phyloP scores from a whole-genome alignment of 2,797 vertebrate species.

The Scolopax rusticola region DNA sequence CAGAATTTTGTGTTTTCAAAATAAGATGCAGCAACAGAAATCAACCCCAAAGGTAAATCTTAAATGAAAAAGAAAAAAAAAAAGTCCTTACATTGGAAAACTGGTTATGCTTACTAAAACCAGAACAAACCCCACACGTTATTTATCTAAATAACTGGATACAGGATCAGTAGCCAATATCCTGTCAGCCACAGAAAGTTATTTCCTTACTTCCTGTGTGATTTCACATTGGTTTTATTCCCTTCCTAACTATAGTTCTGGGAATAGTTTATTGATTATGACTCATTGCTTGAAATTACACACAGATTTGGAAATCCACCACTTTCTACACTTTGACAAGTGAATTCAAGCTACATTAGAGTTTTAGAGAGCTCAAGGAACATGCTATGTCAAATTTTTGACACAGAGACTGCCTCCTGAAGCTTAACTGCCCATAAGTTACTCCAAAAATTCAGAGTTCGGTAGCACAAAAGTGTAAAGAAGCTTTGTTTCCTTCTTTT shows the following conservation, averaged over 20 bases:
- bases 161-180: neutral
- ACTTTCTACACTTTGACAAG: slow-evolving; percentile 12
- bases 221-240: slow-evolving; percentile 34
- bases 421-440: neutral
- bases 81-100: neutral
- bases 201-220: slow-evolving; percentile 32
- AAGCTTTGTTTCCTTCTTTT: neutral
- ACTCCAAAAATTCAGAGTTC: neutral
- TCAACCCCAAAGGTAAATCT: neutral
- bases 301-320: slow-evolving; percentile 5
- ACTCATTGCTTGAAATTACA: slow-evolving; percentile 34
- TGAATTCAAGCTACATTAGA: neutral
- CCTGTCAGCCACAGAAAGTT: neutral
- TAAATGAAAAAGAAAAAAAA: neutral
- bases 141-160: neutral
- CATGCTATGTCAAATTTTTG: neutral
- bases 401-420: neutral
- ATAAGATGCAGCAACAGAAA: neutral
- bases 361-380: neutral
- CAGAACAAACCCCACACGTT: neutral
- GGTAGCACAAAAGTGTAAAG: neutral
- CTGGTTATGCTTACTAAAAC: neutral
- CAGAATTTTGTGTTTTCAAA: neutral
- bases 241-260: slow-evolving; percentile 14
- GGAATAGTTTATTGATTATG: slow-evolving; percentile 54